These are phyloP conservation scores for Nemurella pictetii DNA, from an alignment of 2,888 invertebrate genomes.

Conservation along the genomic window DNA sequence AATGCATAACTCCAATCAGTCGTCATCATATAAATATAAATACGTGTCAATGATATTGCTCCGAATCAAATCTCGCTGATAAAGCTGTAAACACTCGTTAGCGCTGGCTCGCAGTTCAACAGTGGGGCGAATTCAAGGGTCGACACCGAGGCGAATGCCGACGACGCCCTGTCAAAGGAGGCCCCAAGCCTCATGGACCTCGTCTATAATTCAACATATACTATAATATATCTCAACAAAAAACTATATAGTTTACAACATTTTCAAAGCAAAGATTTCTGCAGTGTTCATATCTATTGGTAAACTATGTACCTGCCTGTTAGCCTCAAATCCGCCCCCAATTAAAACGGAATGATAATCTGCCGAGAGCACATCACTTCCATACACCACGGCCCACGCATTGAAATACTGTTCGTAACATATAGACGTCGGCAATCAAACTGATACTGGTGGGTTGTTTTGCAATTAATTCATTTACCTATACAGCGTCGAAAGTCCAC, in stretches of 20 bases:
- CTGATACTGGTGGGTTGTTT: neutral
- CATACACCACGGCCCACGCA: neutral
- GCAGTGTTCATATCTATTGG: no score
- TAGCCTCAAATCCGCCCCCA: no score
- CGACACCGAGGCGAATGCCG: neutral
- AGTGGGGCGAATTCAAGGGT: no score
- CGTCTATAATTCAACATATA: no score
- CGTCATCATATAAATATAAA: neutral
- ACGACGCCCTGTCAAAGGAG: neutral
- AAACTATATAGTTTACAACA: no score
- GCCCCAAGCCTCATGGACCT: neutral
- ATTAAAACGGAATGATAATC: neutral
- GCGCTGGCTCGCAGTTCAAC: neutral
- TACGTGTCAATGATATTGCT: neutral
- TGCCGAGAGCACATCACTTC: neutral
- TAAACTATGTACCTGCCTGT: no score
- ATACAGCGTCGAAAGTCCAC: neutral
- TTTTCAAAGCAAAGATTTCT: no score
- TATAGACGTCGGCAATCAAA: neutral
- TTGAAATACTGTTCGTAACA: neutral
- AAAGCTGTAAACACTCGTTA: neutral
- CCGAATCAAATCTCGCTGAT: neutral
- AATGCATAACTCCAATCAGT: neutral
- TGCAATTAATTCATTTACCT: neutral
- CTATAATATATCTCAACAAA: no score